These are phyloP conservation scores for Pelmatolapia mariae DNA, from an alignment of 2,113 vertebrate genomes.

Conservation along the genomic window DNA sequence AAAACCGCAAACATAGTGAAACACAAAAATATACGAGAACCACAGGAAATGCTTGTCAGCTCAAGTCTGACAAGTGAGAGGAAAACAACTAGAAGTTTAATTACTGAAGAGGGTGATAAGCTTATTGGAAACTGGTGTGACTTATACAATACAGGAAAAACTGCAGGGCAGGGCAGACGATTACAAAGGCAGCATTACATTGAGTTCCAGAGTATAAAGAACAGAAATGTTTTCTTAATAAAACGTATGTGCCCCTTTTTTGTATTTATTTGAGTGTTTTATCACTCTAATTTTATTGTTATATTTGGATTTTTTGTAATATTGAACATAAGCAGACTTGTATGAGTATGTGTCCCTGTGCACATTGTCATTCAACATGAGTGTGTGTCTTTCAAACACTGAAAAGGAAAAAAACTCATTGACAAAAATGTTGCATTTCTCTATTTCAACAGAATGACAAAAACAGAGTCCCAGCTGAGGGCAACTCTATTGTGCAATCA, in stretches of 20 bases:
- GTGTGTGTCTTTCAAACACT: neutral
- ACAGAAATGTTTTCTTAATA: neutral
- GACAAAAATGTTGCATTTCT: neutral
- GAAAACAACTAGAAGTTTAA: neutral
- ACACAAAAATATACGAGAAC: neutral
- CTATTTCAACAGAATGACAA: neutral
- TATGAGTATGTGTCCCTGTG: neutral
- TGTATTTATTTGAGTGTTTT: neutral
- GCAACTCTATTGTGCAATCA: conserved; percentile 27
- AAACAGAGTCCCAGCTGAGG: neutral
- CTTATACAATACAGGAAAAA: neutral
- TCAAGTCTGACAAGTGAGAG: neutral
- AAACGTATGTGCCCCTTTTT: neutral
- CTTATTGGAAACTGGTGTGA: neutral
- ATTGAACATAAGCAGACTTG: neutral
- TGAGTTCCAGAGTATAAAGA: neutral
- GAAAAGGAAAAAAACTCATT: neutral
- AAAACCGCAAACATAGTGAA: neutral
- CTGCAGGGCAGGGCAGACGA: neutral
- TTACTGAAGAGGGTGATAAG: neutral
- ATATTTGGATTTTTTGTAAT: neutral
- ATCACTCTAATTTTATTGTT: neutral
- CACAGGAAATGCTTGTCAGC: neutral
- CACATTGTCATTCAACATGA: neutral
- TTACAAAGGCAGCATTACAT: neutral